Evolutionary conservation across 2,888 invertebrate genomes (phyloP), one percentile per base, ranked within the genome.

Genomic region (Antitype chi): DNA sequence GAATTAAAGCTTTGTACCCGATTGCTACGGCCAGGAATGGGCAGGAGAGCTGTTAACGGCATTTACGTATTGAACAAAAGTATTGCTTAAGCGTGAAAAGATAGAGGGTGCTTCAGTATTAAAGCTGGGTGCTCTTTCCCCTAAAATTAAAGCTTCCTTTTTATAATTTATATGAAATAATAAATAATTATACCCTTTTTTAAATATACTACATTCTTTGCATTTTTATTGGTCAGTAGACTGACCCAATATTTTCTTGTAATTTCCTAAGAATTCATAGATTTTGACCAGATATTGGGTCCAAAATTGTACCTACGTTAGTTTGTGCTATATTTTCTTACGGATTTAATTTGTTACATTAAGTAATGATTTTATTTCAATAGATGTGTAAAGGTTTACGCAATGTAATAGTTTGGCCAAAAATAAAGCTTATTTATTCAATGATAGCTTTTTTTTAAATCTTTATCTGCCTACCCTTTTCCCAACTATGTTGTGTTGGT

Each of bases 341-440:
- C 52, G 55, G 52, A 87, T 88, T 85, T 87, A 89, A 90, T 90
- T 91, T 87, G 78, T 88, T 87, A 86, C 81, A 78, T 85, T 53
- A 85, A 87, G 85, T 91, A 89, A 92, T 91, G 79, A 84, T 91
- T 91, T 91, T 88, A 88, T 92, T 92, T 92, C 90, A 91, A 93
- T 81, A 92, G 87, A 91, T 90, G 87, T 94, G 90, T 94, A 93
- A 94, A 92, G 88, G 91, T 94, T 92, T 93, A 95, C 90, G 93
- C 93, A 94, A 90, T 96, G 94, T 96, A 96, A 96, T 95, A 95
- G 95, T 96, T 95, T 96, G 95, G 96, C 95, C 95, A 96, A 96
- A 95, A 95, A 96, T 96, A 96, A 96, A 96, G 96, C 96, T 96
- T 96, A 96, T 96, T 96, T 96, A 96, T 96, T 96, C 95, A 93